Evolutionary conservation across 2,888 invertebrate species (phyloP), one percentile per base, ranked within the genome.

Genomic region (Schizaphis graminum): DNA sequence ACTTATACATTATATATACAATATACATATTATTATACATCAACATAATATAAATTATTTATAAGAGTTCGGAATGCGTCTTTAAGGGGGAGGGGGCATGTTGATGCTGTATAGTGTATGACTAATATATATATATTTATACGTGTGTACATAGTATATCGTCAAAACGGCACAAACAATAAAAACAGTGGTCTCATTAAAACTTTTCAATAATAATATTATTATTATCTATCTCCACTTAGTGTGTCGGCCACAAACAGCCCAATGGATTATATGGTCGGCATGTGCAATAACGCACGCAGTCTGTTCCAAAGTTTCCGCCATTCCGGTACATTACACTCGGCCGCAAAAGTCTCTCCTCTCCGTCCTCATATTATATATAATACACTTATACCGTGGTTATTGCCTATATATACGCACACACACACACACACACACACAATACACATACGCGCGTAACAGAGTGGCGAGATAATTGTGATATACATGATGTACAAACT

Each of bases 281-380:
- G 86, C 94, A 49, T 85, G 90, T 24, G 94, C 90, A 94, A 94
- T 94, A 94, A 94, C 91, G 91, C 94, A 91, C 90, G 91, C 94
- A 91, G 94, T 94, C 94, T 94, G 94, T 94, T 94, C 94, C 94
- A 86, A 94, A 94, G 91, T 94, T 94, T 94, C 67, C 86, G 91
- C 67, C 90, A 94, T 94, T 94, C 94, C 94, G 91, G 91, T 16
- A 94, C 94, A 94, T 94, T 94, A 94, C 94, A 85, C 90, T 91
- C 49, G 94, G 90, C 85, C 94, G 86, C 94, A 91, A 94, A 94
- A 94, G 86, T 94, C 91, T 94, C 90, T 53, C 53, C 67, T 41
- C 85, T 84, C 53, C 10, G 11, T n/a, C 10, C 28, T n/a, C 24
- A 44, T 57, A 57, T 92, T 61, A 88, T 56, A 67, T 67, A 85